Evolutionary conservation across 2,113 vertebrate species (phyloP), one percentile per base, ranked within the genome.

Genomic region (Callospermophilus lateralis): DNA sequence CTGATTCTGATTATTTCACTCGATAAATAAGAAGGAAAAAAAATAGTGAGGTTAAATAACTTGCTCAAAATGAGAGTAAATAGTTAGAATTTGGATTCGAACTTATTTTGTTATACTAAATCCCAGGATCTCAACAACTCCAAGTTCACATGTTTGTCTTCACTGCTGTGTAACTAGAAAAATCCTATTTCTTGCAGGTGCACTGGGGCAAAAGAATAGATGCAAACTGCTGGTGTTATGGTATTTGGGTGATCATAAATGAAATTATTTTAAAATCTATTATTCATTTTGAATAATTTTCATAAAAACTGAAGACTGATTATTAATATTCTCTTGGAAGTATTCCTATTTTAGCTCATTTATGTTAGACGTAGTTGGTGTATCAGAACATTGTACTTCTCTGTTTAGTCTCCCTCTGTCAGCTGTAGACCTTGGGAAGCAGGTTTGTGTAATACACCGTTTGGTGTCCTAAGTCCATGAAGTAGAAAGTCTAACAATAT

Each of bases 241-340:
- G 53, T 77, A 81, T 51, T 37, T 42, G 39, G 11, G 55, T 84
- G 28, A 65, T 65, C 20, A 19, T 19, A 22, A 91, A 53, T 61
- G 70, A 68, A 70, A 28, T 39, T 89, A 48, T 28, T 80, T 83
- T 61, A 22, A 84, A 84, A 61, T 48, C 4, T 22, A 37, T 45
- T 61, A 42, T 26, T 93, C 65, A 80, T 34, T 32, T 79, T 67
- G 72, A 91, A 72, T 74, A 51, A 90, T 86, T 86, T 83, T 67
- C 79, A 37, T 30, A 90, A 30, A 92, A 84, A n/a, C 11, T 28
- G 73, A 96, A 91, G n/a, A 32, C 84, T 65, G 19, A 63, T 80
- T 68, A 55, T 74, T 70, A 78, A 16, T 28, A 17, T 51, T 90
- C 20, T 63, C 51, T 92, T 65, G 55, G 42, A 83, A 61, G 11